These are phyloP conservation scores for Brachionus koreanus DNA, from an alignment of 1,140 invertebrate genomes.

Conservation along the genomic window DNA sequence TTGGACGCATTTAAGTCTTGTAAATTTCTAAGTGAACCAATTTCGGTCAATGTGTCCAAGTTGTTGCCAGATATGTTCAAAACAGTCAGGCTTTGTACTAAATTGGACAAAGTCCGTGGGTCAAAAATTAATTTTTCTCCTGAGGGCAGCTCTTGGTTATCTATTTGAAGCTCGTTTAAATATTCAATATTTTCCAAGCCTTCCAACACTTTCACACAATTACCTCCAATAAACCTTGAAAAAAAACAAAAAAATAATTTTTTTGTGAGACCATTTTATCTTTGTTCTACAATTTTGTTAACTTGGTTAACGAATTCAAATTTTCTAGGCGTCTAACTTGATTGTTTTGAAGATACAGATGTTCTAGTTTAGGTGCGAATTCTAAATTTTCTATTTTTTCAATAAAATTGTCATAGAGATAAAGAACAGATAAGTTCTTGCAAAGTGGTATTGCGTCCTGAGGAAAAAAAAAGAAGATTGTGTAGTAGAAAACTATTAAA, in stretches of 20 bases:
- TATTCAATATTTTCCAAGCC: slow-evolving; percentile 54
- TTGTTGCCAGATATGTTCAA: slow-evolving; percentile 57
- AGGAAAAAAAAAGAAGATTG: background rate
- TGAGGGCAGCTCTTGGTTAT: slow-evolving; percentile 55
- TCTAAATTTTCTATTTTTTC: slow-evolving; percentile 51
- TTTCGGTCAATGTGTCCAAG: slow-evolving; percentile 53
- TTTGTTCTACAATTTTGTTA: slow-evolving; percentile 56
- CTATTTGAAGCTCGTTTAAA: slow-evolving; percentile 57
- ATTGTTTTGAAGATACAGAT: slow-evolving; percentile 59
- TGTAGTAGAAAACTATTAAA: background rate
- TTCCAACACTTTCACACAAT: slow-evolving; percentile 56
- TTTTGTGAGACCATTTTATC: background rate
- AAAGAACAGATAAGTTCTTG: slow-evolving; percentile 52
- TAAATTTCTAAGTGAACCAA: slow-evolving; percentile 50
- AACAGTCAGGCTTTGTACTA: slow-evolving; percentile 52
- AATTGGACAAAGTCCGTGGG: slow-evolving; percentile 51
- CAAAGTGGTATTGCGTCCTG: background rate
- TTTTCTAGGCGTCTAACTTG: slow-evolving; percentile 54
- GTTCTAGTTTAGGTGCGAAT: slow-evolving; percentile 53
- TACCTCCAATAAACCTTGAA: slow-evolving; percentile 57
- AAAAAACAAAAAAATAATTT: background rate
- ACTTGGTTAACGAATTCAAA: slow-evolving; percentile 49
- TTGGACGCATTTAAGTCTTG: slow-evolving; percentile 52
- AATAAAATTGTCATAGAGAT: slow-evolving; percentile 58
- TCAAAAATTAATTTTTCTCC: slow-evolving; percentile 59